These are phyloP conservation scores for Scaptomyza tumidula DNA, from an alignment of 2,888 invertebrate genomes.

Conservation along the genomic window DNA sequence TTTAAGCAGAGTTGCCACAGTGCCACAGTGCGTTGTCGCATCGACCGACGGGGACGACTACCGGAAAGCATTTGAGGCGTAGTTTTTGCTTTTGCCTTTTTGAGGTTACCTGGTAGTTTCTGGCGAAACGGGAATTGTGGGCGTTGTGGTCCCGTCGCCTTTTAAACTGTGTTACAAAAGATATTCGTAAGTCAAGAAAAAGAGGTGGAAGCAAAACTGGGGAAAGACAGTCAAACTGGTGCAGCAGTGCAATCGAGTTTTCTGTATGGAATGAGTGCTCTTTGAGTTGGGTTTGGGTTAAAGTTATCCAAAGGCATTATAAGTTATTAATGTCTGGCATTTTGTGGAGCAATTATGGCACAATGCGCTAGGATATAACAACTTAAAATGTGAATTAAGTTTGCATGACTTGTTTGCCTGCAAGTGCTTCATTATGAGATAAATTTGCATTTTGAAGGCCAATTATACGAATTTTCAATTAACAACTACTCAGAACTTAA, in stretches of 20 bases:
- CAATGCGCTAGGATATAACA: constrained; percentile 19
- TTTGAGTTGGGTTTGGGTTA: not conserved
- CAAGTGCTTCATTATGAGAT: constrained; percentile 19
- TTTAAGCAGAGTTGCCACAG: not conserved
- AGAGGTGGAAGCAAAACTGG: constrained; percentile 20
- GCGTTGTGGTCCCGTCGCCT: constrained; percentile 23
- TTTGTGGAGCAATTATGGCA: constrained; percentile 47
- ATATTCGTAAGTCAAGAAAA: constrained; percentile 3
- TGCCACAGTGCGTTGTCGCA: constrained; percentile 3
- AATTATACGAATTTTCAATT: constrained; percentile 2
- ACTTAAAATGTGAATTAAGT: constrained; percentile 8
- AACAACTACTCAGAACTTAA: not conserved
- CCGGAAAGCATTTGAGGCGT: constrained; percentile 73
- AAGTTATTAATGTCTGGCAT: constrained; percentile 58
- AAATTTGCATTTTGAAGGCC: constrained; percentile 27
- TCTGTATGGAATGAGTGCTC: not conserved
- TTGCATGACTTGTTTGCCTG: not conserved
- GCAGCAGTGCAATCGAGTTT: constrained; percentile 58
- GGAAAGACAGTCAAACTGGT: constrained; percentile 59
- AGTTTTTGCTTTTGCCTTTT: constrained; percentile 39
- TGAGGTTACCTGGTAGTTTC: constrained; percentile 64
- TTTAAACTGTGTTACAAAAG: constrained; percentile 55
- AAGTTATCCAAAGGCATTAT: constrained; percentile 24
- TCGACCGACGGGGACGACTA: constrained; percentile 21
- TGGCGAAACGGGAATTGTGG: constrained; percentile 49